Evolutionary conservation across 2,113 vertebrate species (phyloP), one percentile per base, ranked within the genome.

Genomic region (Myotis lucifugus): DNA sequence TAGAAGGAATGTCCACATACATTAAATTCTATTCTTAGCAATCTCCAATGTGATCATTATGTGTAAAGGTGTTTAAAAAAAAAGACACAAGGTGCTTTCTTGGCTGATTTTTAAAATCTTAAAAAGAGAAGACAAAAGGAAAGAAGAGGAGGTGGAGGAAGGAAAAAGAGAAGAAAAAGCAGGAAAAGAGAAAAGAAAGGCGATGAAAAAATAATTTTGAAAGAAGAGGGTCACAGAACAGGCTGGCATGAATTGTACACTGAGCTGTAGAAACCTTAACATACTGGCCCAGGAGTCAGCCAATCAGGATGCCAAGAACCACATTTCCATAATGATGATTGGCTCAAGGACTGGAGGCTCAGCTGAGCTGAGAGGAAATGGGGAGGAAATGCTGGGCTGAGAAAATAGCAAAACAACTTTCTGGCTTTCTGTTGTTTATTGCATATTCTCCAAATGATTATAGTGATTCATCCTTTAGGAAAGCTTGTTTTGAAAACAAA

Each of bases 271-370:
- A 89, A 95, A 83, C 72, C 52, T 76, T 46, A 88, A 93, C 74
- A 59, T 27, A 42, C 25, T 66, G 89, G 92, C 7, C 77, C 52
- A 69, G 2, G 74, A 27, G 25, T 15, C 88, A 96, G 74, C 98
- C 98, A 98, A 97, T 98, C 64, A 97, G 78, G 79, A 91, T 8
- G 11, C 93, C 27, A 67, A 88, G 95, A 97, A 89, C 42, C 23
- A 72, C 12, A 95, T 97, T 97, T 97, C 95, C 95, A 61, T 95
- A 88, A 94, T 84, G 85, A 37, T 97, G 95, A 98, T 98, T 98
- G 97, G 98, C 21, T 96, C 74, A 29, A 56, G 69, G 64, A 9
- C 66, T 76, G 10, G 42, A 91, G 81, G 84, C 87, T 95, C 84
- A 37, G 48, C 79, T n/a, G 70, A 95, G 79, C 76, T 48, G 66